Conservation (phyloP, 35 echinoderm and acorn worm genomes). For the Heliocidaris tuberculata region DNA sequence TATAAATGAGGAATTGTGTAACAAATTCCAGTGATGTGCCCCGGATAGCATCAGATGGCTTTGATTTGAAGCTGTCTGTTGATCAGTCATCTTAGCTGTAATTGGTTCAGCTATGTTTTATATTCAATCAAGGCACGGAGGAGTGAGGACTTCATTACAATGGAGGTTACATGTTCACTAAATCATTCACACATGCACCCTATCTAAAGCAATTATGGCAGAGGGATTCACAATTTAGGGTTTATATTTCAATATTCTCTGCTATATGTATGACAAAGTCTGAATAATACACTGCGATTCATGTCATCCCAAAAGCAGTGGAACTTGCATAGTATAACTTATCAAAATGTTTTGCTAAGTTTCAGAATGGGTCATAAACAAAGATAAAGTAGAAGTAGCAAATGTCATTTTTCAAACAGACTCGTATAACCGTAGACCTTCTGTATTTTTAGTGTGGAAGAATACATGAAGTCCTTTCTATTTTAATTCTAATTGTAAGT, state of each 20-base stretch:
- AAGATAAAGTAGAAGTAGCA: too few relatives aligned
- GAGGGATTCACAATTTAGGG: not conserved
- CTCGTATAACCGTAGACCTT: too few relatives aligned
- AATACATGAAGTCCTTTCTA: too few relatives aligned
- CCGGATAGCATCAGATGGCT: not conserved
- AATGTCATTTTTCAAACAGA: too few relatives aligned
- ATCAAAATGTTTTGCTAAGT: too few relatives aligned
- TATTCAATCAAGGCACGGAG: not conserved
- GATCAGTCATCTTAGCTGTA: not conserved
- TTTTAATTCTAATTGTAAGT: too few relatives aligned
- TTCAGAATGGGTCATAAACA: too few relatives aligned
- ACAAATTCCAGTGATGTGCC: not conserved
- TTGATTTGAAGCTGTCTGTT: not conserved
- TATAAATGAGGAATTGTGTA: too few relatives aligned
- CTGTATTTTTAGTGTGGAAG: too few relatives aligned
- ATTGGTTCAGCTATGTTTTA: not conserved
- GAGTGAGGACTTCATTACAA: not conserved
- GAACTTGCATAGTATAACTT: too few relatives aligned
- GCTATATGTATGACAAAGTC: not conserved
- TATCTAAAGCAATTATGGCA: not conserved
- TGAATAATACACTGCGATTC: not conserved
- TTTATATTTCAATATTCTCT: not conserved
- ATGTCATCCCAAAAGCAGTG: not conserved
- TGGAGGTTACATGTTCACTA: not conserved
- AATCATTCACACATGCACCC: not conserved